Percentiles rank a stretch among this genome's conserved stretches.
Evolutionary conservation across 2,797 vertebrate genomes (phyloP).

Genomic region (Threskiornis aethiopicus): DNA sequence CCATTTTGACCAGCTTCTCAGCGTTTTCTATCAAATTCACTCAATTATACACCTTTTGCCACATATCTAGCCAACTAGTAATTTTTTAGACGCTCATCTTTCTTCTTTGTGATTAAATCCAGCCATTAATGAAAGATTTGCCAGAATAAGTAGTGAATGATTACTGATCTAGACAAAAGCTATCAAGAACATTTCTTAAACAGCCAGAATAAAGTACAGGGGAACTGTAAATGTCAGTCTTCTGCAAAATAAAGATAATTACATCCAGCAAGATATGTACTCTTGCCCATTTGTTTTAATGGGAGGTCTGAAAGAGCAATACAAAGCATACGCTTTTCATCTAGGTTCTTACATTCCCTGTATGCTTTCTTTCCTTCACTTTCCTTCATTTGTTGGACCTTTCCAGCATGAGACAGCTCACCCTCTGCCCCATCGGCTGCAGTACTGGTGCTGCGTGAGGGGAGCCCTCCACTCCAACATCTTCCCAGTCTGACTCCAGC

Average conservation of each 20-base stretch:
- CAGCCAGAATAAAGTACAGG: background rate
- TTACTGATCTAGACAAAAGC: background rate
- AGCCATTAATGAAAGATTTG: background rate
- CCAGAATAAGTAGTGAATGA: background rate
- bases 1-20: background rate
- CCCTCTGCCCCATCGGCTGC: background rate
- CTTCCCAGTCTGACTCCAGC: background rate
- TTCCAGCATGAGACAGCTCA: background rate
- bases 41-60: background rate
- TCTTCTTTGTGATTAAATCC: background rate
- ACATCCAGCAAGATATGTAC: background rate
- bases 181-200: background rate
- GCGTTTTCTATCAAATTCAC: background rate
- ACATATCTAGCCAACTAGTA: background rate
- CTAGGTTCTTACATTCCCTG: background rate
- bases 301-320: background rate
- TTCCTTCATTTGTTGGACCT: background rate
- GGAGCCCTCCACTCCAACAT: background rate
- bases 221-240: background rate
- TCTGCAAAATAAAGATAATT: background rate
- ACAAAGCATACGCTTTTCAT: background rate
- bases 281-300: background rate
- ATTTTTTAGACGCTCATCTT: background rate
- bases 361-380: background rate
- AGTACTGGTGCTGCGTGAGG: rapidly evolving